Evolutionary conservation across 1,140 invertebrate species (phyloP), one percentile per base, ranked within the genome.

Genomic region (Heliconius congener): DNA sequence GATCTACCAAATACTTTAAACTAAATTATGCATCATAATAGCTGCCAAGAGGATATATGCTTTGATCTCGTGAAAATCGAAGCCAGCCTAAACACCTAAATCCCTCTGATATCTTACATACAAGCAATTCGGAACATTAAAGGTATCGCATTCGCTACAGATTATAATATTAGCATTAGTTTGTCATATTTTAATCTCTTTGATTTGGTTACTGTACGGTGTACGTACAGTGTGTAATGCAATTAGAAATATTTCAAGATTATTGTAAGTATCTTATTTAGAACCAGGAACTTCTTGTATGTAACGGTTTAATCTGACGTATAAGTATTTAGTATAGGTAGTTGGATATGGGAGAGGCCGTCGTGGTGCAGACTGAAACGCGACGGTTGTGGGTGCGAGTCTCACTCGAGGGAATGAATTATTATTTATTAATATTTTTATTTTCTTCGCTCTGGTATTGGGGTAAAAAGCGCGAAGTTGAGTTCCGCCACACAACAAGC

Each of bases 71-170:
- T 34, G 11, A 39, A 71, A 89, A 86, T 86, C 82, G 83, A 83
- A 87, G 76, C 80, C 78, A 83, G 79, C 86, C 81, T 82, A 80
- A 84, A 77, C 30, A n/a, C 74, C 78, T 80, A 85, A 90, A 90
- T 88, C 86, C 79, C 76, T 81, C 84, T 90, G 90, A 93, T 91
- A 89, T 89, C 88, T 93, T 92, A 30, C 89, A 91, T 90, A 86
- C 74, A 82, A 78, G 71, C 30, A 66, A 66, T 76, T 79, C 3
- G 23, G 3, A 66, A 82, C 84, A 86, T 85, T 81, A 78, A 82
- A 84, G 78, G 78, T 85, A 78, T 82, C 55, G 42, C 83, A 83
- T 86, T 84, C 73, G 83, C 74, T 72, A 78, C 78, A 81, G 83
- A 83, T 87, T 86, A 83, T 79, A 76, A 83, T 75, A 87, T 86